phyloP scores from a whole-genome alignment of 2,797 vertebrate species.

The Rhinoraja longicauda region DNA sequence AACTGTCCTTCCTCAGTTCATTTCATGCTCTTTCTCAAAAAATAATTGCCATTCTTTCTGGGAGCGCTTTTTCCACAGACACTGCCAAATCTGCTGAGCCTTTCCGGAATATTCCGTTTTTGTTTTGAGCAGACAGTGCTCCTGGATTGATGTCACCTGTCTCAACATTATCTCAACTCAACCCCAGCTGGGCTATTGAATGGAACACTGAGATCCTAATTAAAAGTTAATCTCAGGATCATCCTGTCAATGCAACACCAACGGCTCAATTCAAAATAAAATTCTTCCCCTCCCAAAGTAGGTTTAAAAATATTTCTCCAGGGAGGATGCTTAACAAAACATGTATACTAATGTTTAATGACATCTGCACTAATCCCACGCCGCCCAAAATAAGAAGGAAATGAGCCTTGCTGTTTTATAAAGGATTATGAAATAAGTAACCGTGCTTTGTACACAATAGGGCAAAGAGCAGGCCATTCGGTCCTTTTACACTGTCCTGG shows the following conservation, averaged over 20 bases:
- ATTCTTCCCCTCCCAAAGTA: not conserved
- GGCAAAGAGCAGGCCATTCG: not conserved
- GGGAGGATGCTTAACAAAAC: not conserved
- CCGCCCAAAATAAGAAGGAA: not conserved
- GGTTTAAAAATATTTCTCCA: not conserved
- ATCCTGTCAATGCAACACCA: not conserved
- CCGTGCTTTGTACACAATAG: not conserved
- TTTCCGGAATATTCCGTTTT: no score
- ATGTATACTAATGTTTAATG: not conserved
- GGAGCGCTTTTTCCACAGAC: no score
- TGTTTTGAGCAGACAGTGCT: not conserved
- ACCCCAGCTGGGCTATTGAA: not conserved
- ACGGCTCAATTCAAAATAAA: not conserved
- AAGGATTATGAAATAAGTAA: not conserved
- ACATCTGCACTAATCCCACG: not conserved
- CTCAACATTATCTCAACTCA: not conserved
- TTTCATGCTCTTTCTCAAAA: no score
- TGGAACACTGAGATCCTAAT: not conserved
- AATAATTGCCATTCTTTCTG: not conserved
- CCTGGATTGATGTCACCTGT: not conserved
- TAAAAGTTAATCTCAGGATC: not conserved
- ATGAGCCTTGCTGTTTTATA: not conserved
- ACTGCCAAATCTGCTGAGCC: no score
- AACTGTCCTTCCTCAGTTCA: no score
- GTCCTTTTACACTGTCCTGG: not conserved